Evolutionary conservation across 2,888 invertebrate genomes (phyloP).

Genomic region (Trissolcus japonicus): DNA sequence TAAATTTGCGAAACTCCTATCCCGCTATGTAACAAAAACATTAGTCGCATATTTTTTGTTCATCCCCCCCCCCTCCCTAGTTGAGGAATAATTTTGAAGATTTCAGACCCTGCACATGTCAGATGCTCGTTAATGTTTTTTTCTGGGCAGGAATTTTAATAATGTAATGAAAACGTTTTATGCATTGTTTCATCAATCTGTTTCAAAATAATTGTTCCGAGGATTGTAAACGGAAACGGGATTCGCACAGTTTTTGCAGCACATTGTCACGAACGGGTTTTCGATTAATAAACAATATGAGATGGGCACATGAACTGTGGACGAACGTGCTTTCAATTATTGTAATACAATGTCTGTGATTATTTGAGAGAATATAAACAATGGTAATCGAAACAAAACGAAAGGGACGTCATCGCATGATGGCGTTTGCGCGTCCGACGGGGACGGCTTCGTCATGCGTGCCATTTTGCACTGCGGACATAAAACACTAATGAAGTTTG

Average conservation of each 20-base stretch:
- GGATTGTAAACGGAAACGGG: not conserved
- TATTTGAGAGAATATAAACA: slow-evolving; percentile 38
- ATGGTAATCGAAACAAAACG: slow-evolving; percentile 36
- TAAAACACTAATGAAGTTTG: slow-evolving; percentile 57
- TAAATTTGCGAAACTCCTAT: too few species aligned
- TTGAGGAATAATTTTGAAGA: too few species aligned
- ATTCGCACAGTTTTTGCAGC: not conserved
- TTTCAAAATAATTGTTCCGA: too few species aligned
- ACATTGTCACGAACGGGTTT: slow-evolving; percentile 5
- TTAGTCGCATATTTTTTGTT: too few species aligned
- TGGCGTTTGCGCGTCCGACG: slow-evolving; percentile 40
- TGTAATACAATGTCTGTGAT: slow-evolving; percentile 33
- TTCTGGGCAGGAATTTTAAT: too few species aligned
- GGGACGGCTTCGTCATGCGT: slow-evolving; percentile 36
- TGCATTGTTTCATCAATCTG: too few species aligned
- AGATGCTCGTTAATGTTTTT: too few species aligned
- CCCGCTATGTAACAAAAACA: too few species aligned
- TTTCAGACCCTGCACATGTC: too few species aligned
- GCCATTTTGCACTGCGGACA: slow-evolving; percentile 53
- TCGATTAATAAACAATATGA: slow-evolving; percentile 35
- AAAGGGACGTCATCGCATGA: slow-evolving; percentile 39
- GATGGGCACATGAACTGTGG: slow-evolving; percentile 19
- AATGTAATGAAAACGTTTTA: too few species aligned
- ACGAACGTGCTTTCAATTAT: slow-evolving; percentile 48
- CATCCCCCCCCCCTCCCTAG: too few species aligned